A percentile compares a stretch with the other conserved stretches of the same genome.
phyloP scores from a whole-genome alignment of 2,797 vertebrate species.

The Xyrichtys novacula region DNA sequence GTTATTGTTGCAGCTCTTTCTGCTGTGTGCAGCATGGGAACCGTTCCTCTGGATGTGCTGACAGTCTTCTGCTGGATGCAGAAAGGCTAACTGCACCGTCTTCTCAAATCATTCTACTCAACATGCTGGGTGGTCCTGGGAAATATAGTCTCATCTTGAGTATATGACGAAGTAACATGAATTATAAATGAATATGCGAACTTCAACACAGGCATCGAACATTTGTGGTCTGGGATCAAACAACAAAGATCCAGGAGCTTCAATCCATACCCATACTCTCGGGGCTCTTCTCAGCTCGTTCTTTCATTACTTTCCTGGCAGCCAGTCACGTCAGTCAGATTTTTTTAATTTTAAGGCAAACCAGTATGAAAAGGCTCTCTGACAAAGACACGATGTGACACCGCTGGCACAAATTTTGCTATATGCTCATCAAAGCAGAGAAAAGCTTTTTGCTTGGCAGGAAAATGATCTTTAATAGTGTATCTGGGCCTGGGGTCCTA shows the following conservation, averaged over 20 bases:
- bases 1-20: conserved; percentile 61
- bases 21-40: conserved; percentile 63
- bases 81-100: conserved; percentile 18
- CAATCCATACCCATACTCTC: conserved; percentile 28
- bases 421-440: conserved; percentile 32
- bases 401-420: neutral
- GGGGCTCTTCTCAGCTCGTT: conserved; percentile 26
- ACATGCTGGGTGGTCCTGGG: conserved; percentile 69
- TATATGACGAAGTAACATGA: conserved; percentile 48
- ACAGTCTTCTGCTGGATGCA: conserved; percentile 41
- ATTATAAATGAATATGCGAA: conserved; percentile 48
- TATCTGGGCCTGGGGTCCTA: conserved; percentile 40
- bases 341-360: conserved; percentile 9
- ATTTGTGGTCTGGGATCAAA: conserved; percentile 37
- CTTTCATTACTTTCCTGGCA: conserved; percentile 27
- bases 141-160: conserved; percentile 47
- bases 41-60: conserved; percentile 39
- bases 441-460: conserved; percentile 8
- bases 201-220: conserved; percentile 51
- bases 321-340: conserved; percentile 18
- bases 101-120: conserved; percentile 42
- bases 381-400: conserved; percentile 32
- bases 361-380: conserved; percentile 2
- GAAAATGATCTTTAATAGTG: conserved; percentile 30
- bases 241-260: conserved; percentile 34